Evolutionary conservation across 1,140 invertebrate genomes (phyloP).

Genomic region (Branchinecta lynchi): DNA sequence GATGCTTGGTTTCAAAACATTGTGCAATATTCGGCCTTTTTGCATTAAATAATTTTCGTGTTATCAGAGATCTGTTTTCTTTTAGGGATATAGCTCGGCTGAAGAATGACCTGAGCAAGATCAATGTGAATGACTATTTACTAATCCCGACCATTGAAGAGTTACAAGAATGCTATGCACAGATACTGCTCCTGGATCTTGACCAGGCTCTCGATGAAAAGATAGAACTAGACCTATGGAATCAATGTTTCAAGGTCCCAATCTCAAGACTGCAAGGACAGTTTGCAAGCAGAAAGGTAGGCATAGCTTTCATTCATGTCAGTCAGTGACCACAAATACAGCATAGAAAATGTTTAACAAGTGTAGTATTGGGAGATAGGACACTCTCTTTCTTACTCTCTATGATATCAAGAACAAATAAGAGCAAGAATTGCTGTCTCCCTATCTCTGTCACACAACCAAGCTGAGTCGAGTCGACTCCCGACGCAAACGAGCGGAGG

Average conservation of each 20-base stretch:
- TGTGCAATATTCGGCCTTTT: too few relatives aligned
- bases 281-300: slow-evolving; percentile 56
- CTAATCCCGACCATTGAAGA: not conserved
- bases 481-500: too few relatives aligned
- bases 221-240: slow-evolving; percentile 78
- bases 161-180: not conserved
- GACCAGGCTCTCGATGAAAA: slow-evolving; percentile 77
- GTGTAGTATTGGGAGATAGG: too few relatives aligned
- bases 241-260: slow-evolving; percentile 71
- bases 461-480: too few relatives aligned
- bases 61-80: not conserved
- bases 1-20: too few relatives aligned
- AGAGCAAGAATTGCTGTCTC: too few relatives aligned
- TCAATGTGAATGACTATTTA: not conserved
- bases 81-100: slow-evolving; percentile 3
- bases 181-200: slow-evolving; percentile 57
- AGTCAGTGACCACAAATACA: not conserved
- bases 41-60: too few relatives aligned
- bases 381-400: too few relatives aligned
- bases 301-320: not conserved
- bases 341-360: not conserved
- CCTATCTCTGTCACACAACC: too few relatives aligned
- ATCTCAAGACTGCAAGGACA: slow-evolving; percentile 58
- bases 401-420: too few relatives aligned
- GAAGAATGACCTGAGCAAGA: slow-evolving; percentile 3